These are phyloP conservation scores for Coracias cyanogaster DNA, from an alignment of 2,797 vertebrate species.

Conservation along the genomic window DNA sequence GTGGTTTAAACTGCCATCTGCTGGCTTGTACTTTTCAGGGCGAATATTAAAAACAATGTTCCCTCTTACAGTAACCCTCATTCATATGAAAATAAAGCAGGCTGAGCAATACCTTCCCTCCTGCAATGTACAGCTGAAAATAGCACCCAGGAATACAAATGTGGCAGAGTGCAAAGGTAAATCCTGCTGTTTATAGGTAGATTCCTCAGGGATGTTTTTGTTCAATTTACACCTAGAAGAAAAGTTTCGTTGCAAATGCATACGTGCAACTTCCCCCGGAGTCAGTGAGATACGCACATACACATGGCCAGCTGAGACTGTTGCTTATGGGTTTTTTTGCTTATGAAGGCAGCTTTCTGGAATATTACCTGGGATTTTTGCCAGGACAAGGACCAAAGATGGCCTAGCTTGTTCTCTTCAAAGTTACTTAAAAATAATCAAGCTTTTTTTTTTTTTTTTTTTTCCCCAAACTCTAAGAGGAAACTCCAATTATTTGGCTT, in stretches of 20 bases:
- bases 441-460: not conserved
- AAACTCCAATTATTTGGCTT: not conserved
- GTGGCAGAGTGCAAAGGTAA: not conserved
- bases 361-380: conserved; percentile 44
- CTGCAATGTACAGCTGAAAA: conserved; percentile 1
- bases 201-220: conserved; percentile 38
- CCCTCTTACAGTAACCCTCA: conserved; percentile 36
- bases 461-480: not conserved
- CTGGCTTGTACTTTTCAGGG: conserved; percentile 66
- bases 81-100: conserved; percentile 53
- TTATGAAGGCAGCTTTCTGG: conserved; percentile 28
- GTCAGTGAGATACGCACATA: not conserved
- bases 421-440: conserved; percentile 7
- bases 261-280: not conserved
- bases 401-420: not conserved
- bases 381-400: conserved; percentile 22
- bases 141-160: not conserved
- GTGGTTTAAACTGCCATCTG: conserved; percentile 75
- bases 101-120: conserved; percentile 9
- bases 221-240: conserved; percentile 17
- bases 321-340: not conserved
- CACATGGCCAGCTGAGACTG: not conserved
- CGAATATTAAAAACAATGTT: conserved; percentile 54
- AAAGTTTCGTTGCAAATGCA: not conserved
- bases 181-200: not conserved